A percentile compares a stretch with the other conserved stretches of the same genome.
These are phyloP conservation scores for Mandrillus leucophaeus DNA, from an alignment of 2,113 vertebrate genomes.

Conservation along the genomic window DNA sequence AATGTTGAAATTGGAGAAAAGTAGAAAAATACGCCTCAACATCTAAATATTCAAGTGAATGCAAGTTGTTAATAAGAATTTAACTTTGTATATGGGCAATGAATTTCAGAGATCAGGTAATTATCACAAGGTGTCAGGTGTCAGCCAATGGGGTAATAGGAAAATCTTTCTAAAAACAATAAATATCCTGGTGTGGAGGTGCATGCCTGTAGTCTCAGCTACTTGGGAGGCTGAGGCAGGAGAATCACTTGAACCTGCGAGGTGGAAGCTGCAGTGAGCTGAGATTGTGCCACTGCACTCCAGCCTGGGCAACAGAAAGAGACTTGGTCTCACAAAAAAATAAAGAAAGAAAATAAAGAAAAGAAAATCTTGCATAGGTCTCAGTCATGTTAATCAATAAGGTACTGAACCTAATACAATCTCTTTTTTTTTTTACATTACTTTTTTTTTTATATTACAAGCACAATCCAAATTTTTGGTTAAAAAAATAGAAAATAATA, in stretches of 20 bases:
- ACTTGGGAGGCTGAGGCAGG: no score
- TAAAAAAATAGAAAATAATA: neutral
- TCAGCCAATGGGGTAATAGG: neutral
- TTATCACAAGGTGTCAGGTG: accelerated
- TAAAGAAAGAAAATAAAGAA: no score
- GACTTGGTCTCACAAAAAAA: no score
- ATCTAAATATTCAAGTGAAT: neutral
- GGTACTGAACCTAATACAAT: neutral
- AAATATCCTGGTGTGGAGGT: no score
- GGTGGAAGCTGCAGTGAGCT: no score
- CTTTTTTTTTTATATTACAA: neutral
- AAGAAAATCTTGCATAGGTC: neutral
- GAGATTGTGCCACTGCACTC: no score
- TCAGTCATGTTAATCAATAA: neutral
- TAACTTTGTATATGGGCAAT: neutral
- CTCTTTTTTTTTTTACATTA: neutral
- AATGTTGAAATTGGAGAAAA: neutral
- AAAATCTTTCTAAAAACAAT: no score
- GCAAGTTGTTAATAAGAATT: neutral
- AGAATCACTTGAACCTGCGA: no score
- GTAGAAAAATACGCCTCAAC: neutral
- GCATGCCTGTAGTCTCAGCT: no score
- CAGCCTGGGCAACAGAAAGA: no score
- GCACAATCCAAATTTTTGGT: neutral
- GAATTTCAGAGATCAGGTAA: neutral